Conservation (phyloP, 1,140 invertebrate genomes). For the Musca vetustissima region DNA sequence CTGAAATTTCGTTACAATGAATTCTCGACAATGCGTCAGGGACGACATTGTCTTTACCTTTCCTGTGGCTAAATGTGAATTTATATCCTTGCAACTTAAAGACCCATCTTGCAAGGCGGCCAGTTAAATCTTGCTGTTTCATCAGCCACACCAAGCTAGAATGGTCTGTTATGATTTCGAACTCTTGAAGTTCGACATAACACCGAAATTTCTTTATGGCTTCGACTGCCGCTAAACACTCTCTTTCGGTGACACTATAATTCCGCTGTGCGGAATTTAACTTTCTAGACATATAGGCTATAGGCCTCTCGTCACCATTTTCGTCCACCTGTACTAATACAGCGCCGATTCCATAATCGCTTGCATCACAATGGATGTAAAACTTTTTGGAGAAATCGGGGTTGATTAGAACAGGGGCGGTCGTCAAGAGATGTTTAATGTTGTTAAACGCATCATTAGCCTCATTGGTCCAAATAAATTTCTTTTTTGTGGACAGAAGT, state of each 20-base stretch:
- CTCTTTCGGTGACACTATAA: conserved; percentile 24
- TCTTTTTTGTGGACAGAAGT: conserved; percentile 3
- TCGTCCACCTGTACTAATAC: conserved; percentile 6
- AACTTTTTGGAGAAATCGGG: neutral
- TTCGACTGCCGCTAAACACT: conserved; percentile 20
- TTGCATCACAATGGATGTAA: conserved; percentile 10
- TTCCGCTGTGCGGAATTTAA: conserved; percentile 32
- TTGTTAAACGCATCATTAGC: neutral
- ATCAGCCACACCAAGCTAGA: conserved; percentile 15
- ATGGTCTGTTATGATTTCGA: conserved; percentile 11
- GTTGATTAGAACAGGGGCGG: neutral
- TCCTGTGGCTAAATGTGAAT: conserved; percentile 12
- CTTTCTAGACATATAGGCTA: conserved; percentile 6
- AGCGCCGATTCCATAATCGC: conserved; percentile 9
- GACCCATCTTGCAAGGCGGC: conserved; percentile 22
- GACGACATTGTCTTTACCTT: conserved; percentile 21
- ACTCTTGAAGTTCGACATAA: conserved; percentile 11
- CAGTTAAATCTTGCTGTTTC: conserved; percentile 14
- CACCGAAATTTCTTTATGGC: conserved; percentile 19
- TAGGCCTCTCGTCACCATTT: neutral
- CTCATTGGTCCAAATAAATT: neutral
- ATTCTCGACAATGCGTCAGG: conserved; percentile 20
- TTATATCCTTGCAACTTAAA: conserved; percentile 7
- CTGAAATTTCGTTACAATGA: neutral
- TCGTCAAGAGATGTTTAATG: neutral